Conservation (phyloP, 2,797 vertebrate genomes). For the Allochrocebus solatus region DNA sequence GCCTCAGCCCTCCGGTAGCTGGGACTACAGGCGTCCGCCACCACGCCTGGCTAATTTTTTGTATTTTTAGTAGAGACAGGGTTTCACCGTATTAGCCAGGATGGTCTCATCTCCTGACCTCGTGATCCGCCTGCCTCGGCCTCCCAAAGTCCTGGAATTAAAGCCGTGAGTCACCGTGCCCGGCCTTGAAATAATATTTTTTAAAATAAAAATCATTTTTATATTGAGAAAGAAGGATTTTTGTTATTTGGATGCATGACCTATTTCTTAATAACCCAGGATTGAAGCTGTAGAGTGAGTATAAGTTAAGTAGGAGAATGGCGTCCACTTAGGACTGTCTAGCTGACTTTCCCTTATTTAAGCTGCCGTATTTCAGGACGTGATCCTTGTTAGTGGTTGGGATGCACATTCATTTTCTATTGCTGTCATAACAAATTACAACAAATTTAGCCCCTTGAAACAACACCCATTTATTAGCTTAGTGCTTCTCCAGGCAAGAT, state of each 20-base stretch:
- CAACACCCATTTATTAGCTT: background rate
- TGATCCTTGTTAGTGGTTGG: background rate
- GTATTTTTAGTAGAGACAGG: too few species aligned
- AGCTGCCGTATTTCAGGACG: background rate
- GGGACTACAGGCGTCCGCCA: too few species aligned
- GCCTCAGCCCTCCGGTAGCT: too few species aligned
- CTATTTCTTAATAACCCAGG: background rate
- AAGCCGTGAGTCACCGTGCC: too few species aligned
- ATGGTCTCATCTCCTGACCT: too few species aligned
- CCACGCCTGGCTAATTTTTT: too few species aligned
- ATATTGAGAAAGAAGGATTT: background rate
- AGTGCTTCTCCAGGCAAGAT: background rate
- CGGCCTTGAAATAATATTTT: background rate
- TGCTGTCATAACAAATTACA: background rate
- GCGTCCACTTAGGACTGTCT: fast-evolving
- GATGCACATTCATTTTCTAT: background rate
- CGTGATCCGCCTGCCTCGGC: too few species aligned
- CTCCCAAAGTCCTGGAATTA: too few species aligned
- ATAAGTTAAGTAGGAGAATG: background rate
- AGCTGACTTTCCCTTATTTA: background rate
- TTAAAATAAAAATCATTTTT: background rate
- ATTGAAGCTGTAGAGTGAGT: background rate
- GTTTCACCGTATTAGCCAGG: too few species aligned
- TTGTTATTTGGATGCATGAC: background rate
- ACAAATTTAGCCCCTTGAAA: background rate